Evolutionary conservation across 2,113 vertebrate species (phyloP).

Genomic region (Seriola aureovittata): DNA sequence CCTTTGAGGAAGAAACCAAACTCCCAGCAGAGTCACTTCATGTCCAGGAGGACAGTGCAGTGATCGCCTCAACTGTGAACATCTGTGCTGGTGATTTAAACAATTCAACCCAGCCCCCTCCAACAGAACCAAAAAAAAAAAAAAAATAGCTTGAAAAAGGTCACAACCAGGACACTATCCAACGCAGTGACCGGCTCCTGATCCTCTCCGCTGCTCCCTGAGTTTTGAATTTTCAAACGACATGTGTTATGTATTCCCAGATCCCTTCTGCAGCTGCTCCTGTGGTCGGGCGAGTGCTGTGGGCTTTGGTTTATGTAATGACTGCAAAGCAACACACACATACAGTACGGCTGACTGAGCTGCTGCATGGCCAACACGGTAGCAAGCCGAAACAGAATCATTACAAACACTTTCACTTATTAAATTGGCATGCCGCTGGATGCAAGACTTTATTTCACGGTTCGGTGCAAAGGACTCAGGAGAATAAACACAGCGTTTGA

Average conservation of each 20-base stretch:
- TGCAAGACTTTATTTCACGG: conserved; percentile 58
- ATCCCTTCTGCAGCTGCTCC: conserved; percentile 76
- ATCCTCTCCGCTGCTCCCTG: conserved; percentile 24
- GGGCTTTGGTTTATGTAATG: conserved; percentile 79
- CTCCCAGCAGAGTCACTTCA: conserved; percentile 4
- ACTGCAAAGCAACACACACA: conserved; percentile 73
- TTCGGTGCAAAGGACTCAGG: conserved; percentile 7
- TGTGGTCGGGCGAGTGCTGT: conserved; percentile 66
- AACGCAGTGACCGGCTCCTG: conserved; percentile 34
- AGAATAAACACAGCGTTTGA: conserved; percentile 2
- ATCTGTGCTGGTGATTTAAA: conserved; percentile 52
- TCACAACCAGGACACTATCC: conserved; percentile 46
- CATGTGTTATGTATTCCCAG: conserved; percentile 64
- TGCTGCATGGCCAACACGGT: conserved; percentile 64
- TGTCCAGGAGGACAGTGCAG: not conserved
- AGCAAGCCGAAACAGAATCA: conserved; percentile 66
- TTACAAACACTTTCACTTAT: conserved; percentile 70
- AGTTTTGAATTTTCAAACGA: conserved; percentile 68
- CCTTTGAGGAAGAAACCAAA: conserved; percentile 23
- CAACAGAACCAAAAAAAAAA: not conserved
- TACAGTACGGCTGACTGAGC: conserved; percentile 55
- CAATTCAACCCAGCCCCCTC: not conserved
- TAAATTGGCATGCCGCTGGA: conserved; percentile 63
- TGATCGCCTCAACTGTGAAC: conserved; percentile 28
- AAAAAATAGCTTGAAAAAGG: conserved; percentile 23